Evolutionary conservation across 2,113 vertebrate species (phyloP), one percentile per base, ranked within the genome.

Genomic region (Candoia aspera): DNA sequence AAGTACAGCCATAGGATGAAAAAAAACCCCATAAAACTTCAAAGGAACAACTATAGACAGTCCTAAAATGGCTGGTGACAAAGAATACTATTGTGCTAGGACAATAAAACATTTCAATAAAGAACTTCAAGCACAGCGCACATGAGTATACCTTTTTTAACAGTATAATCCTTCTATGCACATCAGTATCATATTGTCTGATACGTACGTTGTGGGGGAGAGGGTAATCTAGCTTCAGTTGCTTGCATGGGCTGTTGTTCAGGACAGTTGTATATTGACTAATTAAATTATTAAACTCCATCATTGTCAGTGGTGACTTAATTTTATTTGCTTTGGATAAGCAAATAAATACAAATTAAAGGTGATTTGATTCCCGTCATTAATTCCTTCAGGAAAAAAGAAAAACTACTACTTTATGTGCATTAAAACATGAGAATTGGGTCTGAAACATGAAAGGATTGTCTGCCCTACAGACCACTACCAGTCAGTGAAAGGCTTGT

Each of bases 301-400:
- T 91, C 85, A 58, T 84, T 87, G 92, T 95, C 92, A 94, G 92
- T 86, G 58, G 87, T 87, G 93, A 91, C 86, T 94, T 90, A 92
- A 33, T 5, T 90, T 90, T 90, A 94, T 94, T 94, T 94, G 93
- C 94, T 93, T 86, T 0, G 26, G 91, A 89, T 93, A 95, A 93
- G 95, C 83, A 95, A 95, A 95, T 88, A 94, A 86, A 59, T 84
- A 57, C 88, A 92, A 94, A 94, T 94, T 94, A 95, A 93, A 89
- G 93, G 90, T 94, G 93, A 92, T 91, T 96, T 97, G 92, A 89
- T 92, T 93, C 88, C 91, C 0, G 0, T 94, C 94, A 94, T 96
- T 94, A 96, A 97, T 95, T 95, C 94, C 95, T 96, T 96, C 92
- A 96, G 93, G 64, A 8, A 2, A 9, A 95, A 94, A 92, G 91